Percentiles rank a stretch among this genome's conserved stretches.
Evolutionary conservation across 2,113 vertebrate species (phyloP).

Genomic region (Charina bottae): DNA sequence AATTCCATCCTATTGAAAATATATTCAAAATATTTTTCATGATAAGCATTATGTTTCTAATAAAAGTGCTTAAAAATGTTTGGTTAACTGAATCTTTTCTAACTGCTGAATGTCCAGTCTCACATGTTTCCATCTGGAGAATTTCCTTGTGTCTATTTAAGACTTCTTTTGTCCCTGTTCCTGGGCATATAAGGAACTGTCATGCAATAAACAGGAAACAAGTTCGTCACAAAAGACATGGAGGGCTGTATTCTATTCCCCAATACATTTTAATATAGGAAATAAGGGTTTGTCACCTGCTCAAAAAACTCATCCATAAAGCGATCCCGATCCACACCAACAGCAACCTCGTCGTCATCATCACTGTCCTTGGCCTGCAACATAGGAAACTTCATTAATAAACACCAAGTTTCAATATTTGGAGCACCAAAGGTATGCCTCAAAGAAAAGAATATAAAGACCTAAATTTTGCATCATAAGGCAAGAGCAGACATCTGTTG

Average conservation of each 20-base stretch:
- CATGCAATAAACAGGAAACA: neutral
- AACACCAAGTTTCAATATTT: neutral
- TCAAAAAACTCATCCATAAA: constrained; percentile 82
- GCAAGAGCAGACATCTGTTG: neutral
- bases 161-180: neutral
- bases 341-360: constrained; percentile 76
- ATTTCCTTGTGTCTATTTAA: too few relatives aligned
- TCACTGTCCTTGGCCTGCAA: constrained; percentile 78
- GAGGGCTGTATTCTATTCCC: neutral
- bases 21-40: neutral
- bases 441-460: neutral
- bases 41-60: neutral
- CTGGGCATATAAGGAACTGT: neutral
- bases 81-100: neutral
- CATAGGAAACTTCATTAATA: neutral
- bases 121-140: neutral
- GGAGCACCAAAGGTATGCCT: neutral
- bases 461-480: neutral
- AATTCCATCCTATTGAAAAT: neutral
- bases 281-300: constrained; percentile 63
- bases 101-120: neutral
- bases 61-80: neutral
- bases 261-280: too few relatives aligned
- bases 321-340: constrained; percentile 74
- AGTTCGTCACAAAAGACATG: too few relatives aligned